Conservation (phyloP, 2,113 vertebrate genomes). For the Phylloscopus whistleri region DNA sequence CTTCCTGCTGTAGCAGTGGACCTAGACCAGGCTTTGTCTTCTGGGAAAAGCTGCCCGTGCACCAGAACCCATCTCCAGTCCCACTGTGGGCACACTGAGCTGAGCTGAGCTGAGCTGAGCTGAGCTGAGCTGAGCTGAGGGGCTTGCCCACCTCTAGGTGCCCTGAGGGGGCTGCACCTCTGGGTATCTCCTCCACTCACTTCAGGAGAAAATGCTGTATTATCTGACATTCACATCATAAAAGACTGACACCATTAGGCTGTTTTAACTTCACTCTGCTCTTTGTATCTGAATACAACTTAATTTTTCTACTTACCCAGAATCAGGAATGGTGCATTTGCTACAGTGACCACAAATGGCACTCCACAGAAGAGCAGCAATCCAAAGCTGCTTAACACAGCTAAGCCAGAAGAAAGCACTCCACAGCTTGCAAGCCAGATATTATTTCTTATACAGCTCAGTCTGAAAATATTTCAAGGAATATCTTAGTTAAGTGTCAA, state of each 20-base stretch:
- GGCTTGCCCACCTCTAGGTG: accelerated
- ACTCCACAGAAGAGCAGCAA: slow-evolving; percentile 76
- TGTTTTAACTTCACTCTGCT: background rate
- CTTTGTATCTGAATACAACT: background rate
- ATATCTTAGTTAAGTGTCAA: background rate
- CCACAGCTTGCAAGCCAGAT: slow-evolving; percentile 63
- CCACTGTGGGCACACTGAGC: too few species aligned
- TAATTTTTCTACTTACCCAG: slow-evolving; percentile 75
- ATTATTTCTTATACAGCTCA: slow-evolving; percentile 65
- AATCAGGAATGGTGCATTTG: slow-evolving; percentile 85
- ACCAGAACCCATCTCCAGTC: too few species aligned
- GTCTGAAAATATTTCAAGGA: slow-evolving; percentile 65
- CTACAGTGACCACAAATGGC: slow-evolving; percentile 80
- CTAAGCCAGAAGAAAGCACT: slow-evolving; percentile 76
- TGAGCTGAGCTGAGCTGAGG: too few species aligned
- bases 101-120: too few species aligned
- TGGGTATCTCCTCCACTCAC: background rate
- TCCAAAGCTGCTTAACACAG: slow-evolving; percentile 82
- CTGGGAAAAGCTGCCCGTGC: too few species aligned
- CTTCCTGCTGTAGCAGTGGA: background rate
- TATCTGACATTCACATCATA: background rate
- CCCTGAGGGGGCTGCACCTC: background rate
- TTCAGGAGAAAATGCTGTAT: accelerated
- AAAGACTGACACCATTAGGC: background rate
- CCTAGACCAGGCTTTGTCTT: too few species aligned